Base-by-base conservation (phyloP, 2,113 vertebrate genomes). In the Corythornis madagascariensis region DNA sequence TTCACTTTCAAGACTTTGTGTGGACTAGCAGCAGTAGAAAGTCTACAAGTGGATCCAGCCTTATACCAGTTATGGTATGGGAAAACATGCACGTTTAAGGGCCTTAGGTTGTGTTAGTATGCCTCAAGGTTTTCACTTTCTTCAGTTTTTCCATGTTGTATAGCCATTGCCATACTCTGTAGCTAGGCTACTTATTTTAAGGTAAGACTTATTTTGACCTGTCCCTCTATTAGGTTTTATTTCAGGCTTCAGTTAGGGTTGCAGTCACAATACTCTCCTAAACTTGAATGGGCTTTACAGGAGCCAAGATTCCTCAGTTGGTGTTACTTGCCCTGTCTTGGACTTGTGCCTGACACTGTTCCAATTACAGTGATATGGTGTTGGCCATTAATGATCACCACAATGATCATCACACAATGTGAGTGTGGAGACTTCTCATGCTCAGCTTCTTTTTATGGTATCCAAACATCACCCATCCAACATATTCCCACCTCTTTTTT, bases 331-430 rank as follows among this genome's bases (percentile, higher is more conserved):
- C 19, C 40, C 42, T 77, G 28, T 42, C 45, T 60, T 82, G 40
- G 12, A 20, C 29, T 53, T 0, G 0, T 65, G 40, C 26, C 55
- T 73, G 22, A 22, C 6, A 3, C 59, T 28, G 45, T 40, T 40
- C 29, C 50, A 4, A 2, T 35, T 33, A 25, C 19, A 52, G 24
- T 24, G 79, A 42, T 26, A 35, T 1, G n/a, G 10, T 56, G 22
- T 10, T 80, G 75, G 61, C 11, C 25, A 20, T 3, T 38, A 53
- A 17, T n/a, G 71, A 59, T 65, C 33, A 64, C 47, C 31, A 59
- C 19, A 52, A 13, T 13, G 33, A 24, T 22, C 20, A 64, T 17
- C 9, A 81, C 40, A 57, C 12, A 71, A 35, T 17, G 1, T 20
- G 17, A 86, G 45, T 33, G 29, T 20, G 42, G 20, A 76, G 28